Evolutionary conservation across 2,888 invertebrate genomes (phyloP).

Genomic region (Phytoseiulus persimilis): DNA sequence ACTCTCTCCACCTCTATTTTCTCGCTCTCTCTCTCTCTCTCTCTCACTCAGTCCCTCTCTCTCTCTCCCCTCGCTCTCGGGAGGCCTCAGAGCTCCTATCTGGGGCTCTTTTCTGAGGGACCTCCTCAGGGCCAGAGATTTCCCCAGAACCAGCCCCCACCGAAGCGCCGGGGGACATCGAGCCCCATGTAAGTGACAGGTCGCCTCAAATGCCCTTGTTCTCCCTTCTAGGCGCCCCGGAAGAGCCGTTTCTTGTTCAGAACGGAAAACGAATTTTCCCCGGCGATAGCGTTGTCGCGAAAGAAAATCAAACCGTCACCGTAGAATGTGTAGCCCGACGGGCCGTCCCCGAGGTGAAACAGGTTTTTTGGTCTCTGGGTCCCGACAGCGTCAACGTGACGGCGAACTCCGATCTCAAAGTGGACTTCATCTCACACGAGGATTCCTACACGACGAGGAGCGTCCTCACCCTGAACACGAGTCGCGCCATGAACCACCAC

Average conservation of each 20-base stretch:
- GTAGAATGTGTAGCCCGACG: conserved; percentile 80
- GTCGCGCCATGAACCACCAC: conserved; percentile 76
- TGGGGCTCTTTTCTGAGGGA: too few species aligned
- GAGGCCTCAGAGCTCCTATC: too few species aligned
- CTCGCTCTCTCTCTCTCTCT: too few species aligned
- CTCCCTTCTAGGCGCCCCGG: conserved; percentile 63
- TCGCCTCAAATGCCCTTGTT: neutral
- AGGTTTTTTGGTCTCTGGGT: conserved; percentile 58
- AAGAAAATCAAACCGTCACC: conserved; percentile 71
- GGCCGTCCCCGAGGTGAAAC: conserved; percentile 61
- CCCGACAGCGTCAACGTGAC: conserved; percentile 45
- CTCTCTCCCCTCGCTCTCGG: too few species aligned
- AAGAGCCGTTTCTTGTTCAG: conserved; percentile 73
- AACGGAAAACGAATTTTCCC: conserved; percentile 55
- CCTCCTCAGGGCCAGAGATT: too few species aligned
- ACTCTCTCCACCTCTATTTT: too few species aligned
- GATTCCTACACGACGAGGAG: conserved; percentile 52
- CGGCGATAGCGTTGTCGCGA: conserved; percentile 59
- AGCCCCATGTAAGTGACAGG: neutral
- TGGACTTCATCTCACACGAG: conserved; percentile 46
- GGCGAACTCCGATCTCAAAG: conserved; percentile 44
- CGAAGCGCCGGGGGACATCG: neutral
- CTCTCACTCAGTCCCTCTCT: too few species aligned
- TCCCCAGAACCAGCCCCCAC: too few species aligned
- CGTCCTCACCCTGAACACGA: conserved; percentile 64